phyloP scores from a whole-genome alignment of 2,888 invertebrate species.

The Eucriotettix oculatus region DNA sequence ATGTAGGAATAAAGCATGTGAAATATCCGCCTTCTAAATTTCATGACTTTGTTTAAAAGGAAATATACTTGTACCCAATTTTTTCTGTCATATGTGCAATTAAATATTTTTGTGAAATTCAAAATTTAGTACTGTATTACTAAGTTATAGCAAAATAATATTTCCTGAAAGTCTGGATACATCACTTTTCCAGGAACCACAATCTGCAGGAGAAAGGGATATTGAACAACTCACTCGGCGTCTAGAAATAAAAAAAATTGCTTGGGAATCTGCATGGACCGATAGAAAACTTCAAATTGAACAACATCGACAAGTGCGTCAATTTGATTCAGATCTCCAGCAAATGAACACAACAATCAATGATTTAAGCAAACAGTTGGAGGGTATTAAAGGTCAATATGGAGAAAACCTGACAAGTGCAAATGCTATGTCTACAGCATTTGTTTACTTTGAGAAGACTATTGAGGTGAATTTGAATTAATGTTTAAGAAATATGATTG shows the following conservation, averaged over 20 bases:
- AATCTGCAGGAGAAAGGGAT: conserved; percentile 46
- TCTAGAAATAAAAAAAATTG: conserved; percentile 38
- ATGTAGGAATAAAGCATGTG: no score
- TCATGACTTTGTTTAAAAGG: no score
- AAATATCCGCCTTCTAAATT: no score
- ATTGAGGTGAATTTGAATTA: conserved; percentile 40
- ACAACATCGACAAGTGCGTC: conserved; percentile 43
- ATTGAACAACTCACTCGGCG: conserved; percentile 46
- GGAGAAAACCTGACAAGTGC: conserved; percentile 56
- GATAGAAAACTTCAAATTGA: conserved; percentile 41
- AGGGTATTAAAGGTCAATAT: conserved; percentile 45
- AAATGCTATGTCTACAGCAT: conserved; percentile 50
- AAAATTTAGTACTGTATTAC: no score
- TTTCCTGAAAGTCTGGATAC: background rate
- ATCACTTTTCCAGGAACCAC: conserved; percentile 35
- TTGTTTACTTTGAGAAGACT: conserved; percentile 59
- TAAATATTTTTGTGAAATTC: no score
- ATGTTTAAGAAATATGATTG: background rate
- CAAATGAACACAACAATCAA: conserved; percentile 55
- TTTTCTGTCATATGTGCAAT: no score
- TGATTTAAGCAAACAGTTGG: conserved; percentile 44
- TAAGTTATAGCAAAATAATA: no score
- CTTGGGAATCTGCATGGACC: conserved; percentile 46
- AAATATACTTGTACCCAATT: no score
- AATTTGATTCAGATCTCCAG: conserved; percentile 49